Evolutionary conservation across 2,797 vertebrate genomes (phyloP).

Genomic region (Artibeus lituratus): DNA sequence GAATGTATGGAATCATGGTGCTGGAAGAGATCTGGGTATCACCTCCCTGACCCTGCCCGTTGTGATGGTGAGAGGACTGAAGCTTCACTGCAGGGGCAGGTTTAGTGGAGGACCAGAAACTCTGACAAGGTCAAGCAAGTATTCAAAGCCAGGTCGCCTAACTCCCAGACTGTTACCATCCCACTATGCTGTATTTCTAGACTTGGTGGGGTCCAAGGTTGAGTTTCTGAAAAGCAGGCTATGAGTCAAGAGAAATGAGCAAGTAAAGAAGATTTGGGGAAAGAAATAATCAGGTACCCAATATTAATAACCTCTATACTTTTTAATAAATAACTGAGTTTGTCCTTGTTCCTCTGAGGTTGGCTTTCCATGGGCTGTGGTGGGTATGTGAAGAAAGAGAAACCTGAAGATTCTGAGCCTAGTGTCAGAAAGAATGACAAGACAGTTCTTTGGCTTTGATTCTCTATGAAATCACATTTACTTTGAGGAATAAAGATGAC

Average conservation of each 20-base stretch:
- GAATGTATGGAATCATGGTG: constrained; percentile 51
- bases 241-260: background rate
- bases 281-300: background rate
- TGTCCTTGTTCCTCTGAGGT: background rate
- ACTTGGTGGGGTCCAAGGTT: background rate
- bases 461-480: background rate
- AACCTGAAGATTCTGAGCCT: background rate
- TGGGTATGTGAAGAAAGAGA: background rate
- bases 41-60: background rate
- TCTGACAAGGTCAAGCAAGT: background rate
- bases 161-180: background rate
- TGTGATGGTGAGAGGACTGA: background rate
- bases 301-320: background rate
- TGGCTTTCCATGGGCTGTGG: background rate
- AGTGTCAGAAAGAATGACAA: background rate
- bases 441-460: background rate
- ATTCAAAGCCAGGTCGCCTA: background rate
- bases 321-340: background rate
- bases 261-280: background rate
- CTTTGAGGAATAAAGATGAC: background rate
- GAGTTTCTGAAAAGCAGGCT: background rate
- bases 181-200: background rate
- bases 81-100: background rate
- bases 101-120: background rate
- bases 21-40: background rate